Evolutionary conservation across 2,797 vertebrate genomes (phyloP).

Genomic region (Ciconia nigra): DNA sequence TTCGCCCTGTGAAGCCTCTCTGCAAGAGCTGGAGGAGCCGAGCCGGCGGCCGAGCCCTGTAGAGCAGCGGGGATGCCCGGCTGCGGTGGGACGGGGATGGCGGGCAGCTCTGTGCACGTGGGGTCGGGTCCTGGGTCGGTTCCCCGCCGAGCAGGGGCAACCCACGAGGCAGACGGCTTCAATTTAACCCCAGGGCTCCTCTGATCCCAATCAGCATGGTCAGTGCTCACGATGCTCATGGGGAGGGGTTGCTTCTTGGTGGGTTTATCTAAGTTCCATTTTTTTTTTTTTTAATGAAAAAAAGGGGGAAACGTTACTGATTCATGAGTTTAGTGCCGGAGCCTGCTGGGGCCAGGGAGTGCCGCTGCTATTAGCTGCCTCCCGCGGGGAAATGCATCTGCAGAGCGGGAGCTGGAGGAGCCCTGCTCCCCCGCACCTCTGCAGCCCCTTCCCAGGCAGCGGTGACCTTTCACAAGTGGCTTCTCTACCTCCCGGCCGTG

Average conservation of each 20-base stretch:
- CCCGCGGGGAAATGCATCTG: not conserved
- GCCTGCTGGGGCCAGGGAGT: not conserved
- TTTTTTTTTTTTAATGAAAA: not conserved
- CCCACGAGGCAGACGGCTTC: not conserved
- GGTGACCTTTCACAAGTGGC: constrained; percentile 38
- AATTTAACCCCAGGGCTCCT: not conserved
- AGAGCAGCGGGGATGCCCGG: not conserved
- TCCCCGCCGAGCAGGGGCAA: not conserved
- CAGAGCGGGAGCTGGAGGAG: not conserved
- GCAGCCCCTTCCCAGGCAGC: not conserved
- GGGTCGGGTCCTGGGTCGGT: not conserved
- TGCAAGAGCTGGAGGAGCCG: not conserved
- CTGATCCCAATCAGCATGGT: not conserved
- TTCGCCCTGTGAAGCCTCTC: not conserved
- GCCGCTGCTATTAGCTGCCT: not conserved
- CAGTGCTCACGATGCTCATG: not conserved
- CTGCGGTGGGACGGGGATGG: not conserved
- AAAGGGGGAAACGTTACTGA: not conserved
- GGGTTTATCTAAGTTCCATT: not conserved
- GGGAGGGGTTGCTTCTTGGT: not conserved
- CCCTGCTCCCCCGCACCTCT: not conserved
- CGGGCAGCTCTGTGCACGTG: not conserved
- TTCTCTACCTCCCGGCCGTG: not conserved
- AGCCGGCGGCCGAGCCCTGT: fast-evolving
- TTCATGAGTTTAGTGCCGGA: not conserved